Evolutionary conservation across 1,140 invertebrate genomes (phyloP), one percentile per base, ranked within the genome.

Genomic region (Zophobas morio): DNA sequence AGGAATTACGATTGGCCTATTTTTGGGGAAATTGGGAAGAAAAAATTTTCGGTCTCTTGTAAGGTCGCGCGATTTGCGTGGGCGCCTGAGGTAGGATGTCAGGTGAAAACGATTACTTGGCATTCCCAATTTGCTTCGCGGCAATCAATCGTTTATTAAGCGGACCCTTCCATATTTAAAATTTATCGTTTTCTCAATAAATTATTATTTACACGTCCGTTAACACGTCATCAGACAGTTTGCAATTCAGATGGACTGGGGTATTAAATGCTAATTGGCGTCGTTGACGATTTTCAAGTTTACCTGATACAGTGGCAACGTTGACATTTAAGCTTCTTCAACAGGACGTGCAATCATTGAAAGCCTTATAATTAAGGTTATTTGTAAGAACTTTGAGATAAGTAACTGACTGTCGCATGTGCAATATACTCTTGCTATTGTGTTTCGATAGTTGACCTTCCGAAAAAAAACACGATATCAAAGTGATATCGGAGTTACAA

Each of bases 41-140:
- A 51, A 51, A 51, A 51, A 51, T 51, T 51, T 51, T 51, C 49
- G 49, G 49, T 5, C 49, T 51, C 49, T 20, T 51, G 42, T 51
- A 51, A 51, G 49, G 49, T 51, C 49, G 49, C 49, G 49, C 77
- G 70, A 77, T 77, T 72, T 57, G 76, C 66, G 66, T 72, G 66
- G 51, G 66, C 70, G 53, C 6, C 57, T 1, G 2, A 51, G 6
- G 40, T 37, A 63, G 35, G 35, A 63, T 63, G 37, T 63, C 39
- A 20, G 49, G 4, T 20, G 49, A 51, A 46, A 51, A 51, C 49
- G 49, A 51, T 51, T 51, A 51, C 49, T 51, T 51, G n/a, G 3
- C 20, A 51, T 51, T n/a, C 60, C 39, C 60, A 66, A 66, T 66
- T 40, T 36, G 60, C 37, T 6, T 40, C 42, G 37, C 60, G 33